A percentile compares a stretch with the other conserved stretches of the same genome.
These are phyloP conservation scores for Acrobasis repandana DNA, from an alignment of 2,888 invertebrate genomes.

Conservation along the genomic window DNA sequence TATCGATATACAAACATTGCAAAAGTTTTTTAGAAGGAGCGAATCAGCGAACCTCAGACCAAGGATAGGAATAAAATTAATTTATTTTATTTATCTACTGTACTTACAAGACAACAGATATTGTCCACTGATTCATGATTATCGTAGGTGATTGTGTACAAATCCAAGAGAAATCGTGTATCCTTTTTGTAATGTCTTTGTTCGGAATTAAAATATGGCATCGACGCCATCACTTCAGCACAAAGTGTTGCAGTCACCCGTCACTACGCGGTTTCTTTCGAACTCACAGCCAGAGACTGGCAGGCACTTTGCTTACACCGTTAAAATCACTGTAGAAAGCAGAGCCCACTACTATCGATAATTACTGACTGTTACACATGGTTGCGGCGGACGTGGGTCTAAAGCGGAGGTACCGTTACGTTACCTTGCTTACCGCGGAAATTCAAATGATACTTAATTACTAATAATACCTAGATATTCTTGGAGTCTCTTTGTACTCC, in stretches of 20 bases:
- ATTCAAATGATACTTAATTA: constrained; percentile 42
- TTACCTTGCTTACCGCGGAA: constrained; percentile 61
- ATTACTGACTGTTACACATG: constrained; percentile 75
- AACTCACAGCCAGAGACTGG: constrained; percentile 57
- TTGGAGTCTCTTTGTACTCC: too few species aligned
- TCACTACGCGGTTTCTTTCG: constrained; percentile 39
- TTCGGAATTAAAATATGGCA: constrained; percentile 80
- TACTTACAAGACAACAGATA: constrained; percentile 86
- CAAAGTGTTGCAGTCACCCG: constrained; percentile 23
- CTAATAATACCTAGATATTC: neutral
- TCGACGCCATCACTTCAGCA: constrained; percentile 68
- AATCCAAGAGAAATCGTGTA: constrained; percentile 90
- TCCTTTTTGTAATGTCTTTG: constrained; percentile 94
- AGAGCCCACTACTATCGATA: constrained; percentile 63
- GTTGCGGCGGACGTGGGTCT: constrained; percentile 67
- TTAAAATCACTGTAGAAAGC: constrained; percentile 80
- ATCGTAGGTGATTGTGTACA: constrained; percentile 93
- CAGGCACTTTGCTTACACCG: constrained; percentile 54
- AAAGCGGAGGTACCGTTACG: constrained; percentile 74
- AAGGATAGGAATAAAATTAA: too few species aligned
- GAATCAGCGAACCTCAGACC: too few species aligned
- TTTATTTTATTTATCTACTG: too few species aligned
- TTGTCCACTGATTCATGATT: constrained; percentile 90
- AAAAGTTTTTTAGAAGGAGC: too few species aligned
- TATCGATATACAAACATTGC: too few species aligned